Evolutionary conservation across 2,888 invertebrate genomes (phyloP).

Genomic region (Lordiphosa andalusiaca): DNA sequence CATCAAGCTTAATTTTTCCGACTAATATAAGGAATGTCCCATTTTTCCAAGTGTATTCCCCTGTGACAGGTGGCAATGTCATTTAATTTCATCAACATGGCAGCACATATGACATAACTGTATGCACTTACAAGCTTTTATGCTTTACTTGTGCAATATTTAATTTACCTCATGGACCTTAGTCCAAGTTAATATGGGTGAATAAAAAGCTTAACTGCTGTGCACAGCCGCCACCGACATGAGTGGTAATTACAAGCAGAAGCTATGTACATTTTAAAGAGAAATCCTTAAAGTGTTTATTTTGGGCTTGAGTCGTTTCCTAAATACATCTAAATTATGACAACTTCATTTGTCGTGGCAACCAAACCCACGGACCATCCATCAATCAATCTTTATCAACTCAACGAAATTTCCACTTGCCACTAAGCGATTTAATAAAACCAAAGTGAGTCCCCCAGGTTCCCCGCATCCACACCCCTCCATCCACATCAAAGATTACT

Average conservation of each 20-base stretch:
- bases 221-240: slow-evolving; percentile 33
- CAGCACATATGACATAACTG: slow-evolving; percentile 24
- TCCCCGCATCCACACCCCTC: not conserved
- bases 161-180: slow-evolving; percentile 65
- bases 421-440: slow-evolving; percentile 57
- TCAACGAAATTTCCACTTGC: slow-evolving; percentile 51
- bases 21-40: not conserved
- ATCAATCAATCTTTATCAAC: slow-evolving; percentile 60
- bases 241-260: not conserved
- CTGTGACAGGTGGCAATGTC: slow-evolving; percentile 23
- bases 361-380: slow-evolving; percentile 22
- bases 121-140: slow-evolving; percentile 42
- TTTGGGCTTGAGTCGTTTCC: not conserved
- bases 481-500: slow-evolving; percentile 39
- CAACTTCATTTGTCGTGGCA: slow-evolving; percentile 64
- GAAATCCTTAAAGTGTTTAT: slow-evolving; percentile 2
- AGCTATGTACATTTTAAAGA: slow-evolving; percentile 1
- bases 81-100: slow-evolving; percentile 24
- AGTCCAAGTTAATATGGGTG: slow-evolving; percentile 29
- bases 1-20: not conserved
- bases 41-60: not conserved
- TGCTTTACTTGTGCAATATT: slow-evolving; percentile 64
- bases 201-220: slow-evolving; percentile 34
- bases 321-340: slow-evolving; percentile 46
- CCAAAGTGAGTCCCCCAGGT: slow-evolving; percentile 19